A percentile compares a stretch with the other conserved stretches of the same genome.
phyloP scores from a whole-genome alignment of 2,888 invertebrate species.

The Caenorhabditis zanzibari region DNA sequence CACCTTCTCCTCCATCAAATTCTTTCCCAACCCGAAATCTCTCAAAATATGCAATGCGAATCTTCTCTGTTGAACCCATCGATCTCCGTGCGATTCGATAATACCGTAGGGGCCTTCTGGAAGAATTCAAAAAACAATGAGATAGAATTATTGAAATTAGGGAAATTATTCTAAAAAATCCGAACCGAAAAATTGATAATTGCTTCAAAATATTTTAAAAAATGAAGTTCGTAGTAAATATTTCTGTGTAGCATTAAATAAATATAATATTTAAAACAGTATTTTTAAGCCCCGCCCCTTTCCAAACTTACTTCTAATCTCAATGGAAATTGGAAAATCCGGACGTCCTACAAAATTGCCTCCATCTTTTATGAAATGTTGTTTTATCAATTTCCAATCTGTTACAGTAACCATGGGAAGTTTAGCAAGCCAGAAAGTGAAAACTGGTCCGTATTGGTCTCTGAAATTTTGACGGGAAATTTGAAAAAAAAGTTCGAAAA shows the following conservation, averaged over 20 bases:
- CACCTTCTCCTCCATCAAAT: conserved; percentile 71
- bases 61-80: conserved; percentile 62
- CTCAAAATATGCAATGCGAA: conserved; percentile 68
- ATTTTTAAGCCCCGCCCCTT: too few relatives aligned
- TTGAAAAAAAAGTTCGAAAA: neutral
- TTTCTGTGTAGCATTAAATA: too few relatives aligned
- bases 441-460: conserved; percentile 61
- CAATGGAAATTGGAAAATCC: conserved; percentile 56
- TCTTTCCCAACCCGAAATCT: conserved; percentile 72
- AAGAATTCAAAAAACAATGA: too few relatives aligned
- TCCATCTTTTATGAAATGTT: conserved; percentile 65
- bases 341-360: conserved; percentile 58
- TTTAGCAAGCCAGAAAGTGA: conserved; percentile 62
- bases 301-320: conserved; percentile 47
- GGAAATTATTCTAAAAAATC: too few relatives aligned
- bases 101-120: conserved; percentile 62
- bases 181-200: too few relatives aligned
- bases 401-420: conserved; percentile 60
- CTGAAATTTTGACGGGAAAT: conserved; percentile 17
- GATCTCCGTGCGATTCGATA: conserved; percentile 59
- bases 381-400: conserved; percentile 59
- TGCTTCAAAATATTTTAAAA: too few relatives aligned
- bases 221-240: too few relatives aligned
- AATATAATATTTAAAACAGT: too few relatives aligned
- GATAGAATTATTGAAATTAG: too few relatives aligned